These are phyloP conservation scores for Endotricha flammealis DNA, from an alignment of 2,888 invertebrate genomes.

Conservation along the genomic window DNA sequence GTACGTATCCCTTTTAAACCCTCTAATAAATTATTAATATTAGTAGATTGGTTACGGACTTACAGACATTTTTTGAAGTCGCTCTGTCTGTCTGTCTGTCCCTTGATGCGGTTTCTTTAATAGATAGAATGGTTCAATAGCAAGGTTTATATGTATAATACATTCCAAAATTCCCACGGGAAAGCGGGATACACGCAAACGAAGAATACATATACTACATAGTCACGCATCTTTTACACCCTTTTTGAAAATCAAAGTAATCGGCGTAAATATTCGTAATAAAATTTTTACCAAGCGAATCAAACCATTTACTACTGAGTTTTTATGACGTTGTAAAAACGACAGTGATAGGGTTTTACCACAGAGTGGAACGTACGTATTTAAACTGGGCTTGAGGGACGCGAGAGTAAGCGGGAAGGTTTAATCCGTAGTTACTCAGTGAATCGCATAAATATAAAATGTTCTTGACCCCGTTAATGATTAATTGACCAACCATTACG, in stretches of 20 bases:
- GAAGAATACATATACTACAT: too few relatives aligned
- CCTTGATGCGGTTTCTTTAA: too few relatives aligned
- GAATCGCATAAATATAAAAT: neutral
- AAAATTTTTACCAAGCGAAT: constrained; percentile 50
- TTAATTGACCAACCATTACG: neutral
- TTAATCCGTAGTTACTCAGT: constrained; percentile 7
- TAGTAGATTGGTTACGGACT: too few relatives aligned
- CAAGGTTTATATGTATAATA: too few relatives aligned
- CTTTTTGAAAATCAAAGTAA: constrained; percentile 26
- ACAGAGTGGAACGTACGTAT: constrained; percentile 22
- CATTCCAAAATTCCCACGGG: too few relatives aligned
- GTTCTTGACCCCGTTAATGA: neutral
- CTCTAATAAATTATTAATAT: too few relatives aligned
- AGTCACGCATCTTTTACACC: too few relatives aligned
- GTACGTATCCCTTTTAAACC: too few relatives aligned
- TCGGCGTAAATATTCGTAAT: constrained; percentile 41
- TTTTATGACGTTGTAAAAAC: constrained; percentile 53
- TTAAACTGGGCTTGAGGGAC: constrained; percentile 13
- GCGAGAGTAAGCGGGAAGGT: constrained; percentile 14
- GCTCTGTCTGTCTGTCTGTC: too few relatives aligned
- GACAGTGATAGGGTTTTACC: constrained; percentile 39
- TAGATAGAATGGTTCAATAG: too few relatives aligned
- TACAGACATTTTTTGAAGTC: too few relatives aligned
- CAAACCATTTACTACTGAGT: constrained; percentile 51
- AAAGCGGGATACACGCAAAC: too few relatives aligned